Evolutionary conservation across 1,140 invertebrate genomes (phyloP).

Genomic region (Mycetomoellerius zeteki): DNA sequence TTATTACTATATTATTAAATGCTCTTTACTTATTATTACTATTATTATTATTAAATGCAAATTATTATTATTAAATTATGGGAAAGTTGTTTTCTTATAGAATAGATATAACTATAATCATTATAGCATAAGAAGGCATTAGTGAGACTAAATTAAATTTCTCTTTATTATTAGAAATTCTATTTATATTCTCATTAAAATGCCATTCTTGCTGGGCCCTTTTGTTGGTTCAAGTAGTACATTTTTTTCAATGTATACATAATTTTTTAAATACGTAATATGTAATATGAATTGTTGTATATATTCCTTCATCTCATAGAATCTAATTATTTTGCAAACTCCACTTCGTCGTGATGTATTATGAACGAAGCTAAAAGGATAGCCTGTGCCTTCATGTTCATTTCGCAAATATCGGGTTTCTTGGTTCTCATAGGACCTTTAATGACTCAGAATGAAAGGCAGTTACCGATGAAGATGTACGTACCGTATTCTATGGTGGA

Average conservation of each 20-base stretch:
- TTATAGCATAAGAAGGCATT: no score
- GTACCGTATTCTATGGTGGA: constrained; percentile 40
- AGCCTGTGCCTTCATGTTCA: constrained; percentile 22
- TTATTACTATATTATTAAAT: no score
- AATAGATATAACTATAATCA: neutral
- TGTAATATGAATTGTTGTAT: no score
- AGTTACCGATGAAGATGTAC: constrained; percentile 19
- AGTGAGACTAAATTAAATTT: no score
- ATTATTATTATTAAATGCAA: neutral
- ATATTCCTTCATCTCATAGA: neutral
- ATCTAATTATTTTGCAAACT: constrained; percentile 41
- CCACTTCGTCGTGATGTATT: neutral
- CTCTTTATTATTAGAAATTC: no score
- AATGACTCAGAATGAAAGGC: neutral
- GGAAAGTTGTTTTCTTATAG: neutral
- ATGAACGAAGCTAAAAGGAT: constrained; percentile 30
- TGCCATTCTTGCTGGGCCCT: no score
- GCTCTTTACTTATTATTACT: no score
- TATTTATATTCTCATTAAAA: no score
- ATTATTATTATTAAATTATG: neutral
- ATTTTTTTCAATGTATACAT: no score
- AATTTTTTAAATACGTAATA: no score
- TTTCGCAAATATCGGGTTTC: constrained; percentile 12
- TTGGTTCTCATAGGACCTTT: neutral
- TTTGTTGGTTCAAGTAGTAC: no score